A percentile compares a stretch with the other conserved stretches of the same genome.
Evolutionary conservation across 2,113 vertebrate species (phyloP).

Genomic region (Cryptotis parvus): DNA sequence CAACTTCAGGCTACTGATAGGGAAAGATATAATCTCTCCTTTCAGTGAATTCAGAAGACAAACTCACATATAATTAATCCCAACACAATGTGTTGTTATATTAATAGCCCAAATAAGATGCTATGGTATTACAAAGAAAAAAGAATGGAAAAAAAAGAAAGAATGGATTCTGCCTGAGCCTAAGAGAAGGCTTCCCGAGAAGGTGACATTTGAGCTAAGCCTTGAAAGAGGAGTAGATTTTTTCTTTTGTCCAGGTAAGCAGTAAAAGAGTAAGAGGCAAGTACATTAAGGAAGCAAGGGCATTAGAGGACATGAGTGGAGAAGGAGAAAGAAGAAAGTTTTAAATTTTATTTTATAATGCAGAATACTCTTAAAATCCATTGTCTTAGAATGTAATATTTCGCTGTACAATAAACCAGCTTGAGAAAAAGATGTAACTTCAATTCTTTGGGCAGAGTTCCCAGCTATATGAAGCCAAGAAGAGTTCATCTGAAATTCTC

Average conservation of each 20-base stretch:
- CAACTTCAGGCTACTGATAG: neutral
- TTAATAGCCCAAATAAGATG: constrained; percentile 41
- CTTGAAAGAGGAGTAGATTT: constrained; percentile 56
- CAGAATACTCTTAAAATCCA: constrained; percentile 26
- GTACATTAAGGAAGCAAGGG: neutral
- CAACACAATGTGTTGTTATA: constrained; percentile 38
- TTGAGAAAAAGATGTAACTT: constrained; percentile 28
- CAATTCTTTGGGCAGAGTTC: neutral
- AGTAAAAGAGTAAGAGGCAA: constrained; percentile 25
- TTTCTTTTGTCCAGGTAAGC: constrained; percentile 28
- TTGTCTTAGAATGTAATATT: neutral
- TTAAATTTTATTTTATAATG: neutral
- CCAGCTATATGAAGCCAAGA: constrained; percentile 62
- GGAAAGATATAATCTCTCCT: neutral
- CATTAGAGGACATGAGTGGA: neutral
- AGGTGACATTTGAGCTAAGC: constrained; percentile 63
- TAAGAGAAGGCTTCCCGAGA: constrained; percentile 66
- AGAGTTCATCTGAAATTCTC: constrained; percentile 52
- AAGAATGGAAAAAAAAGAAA: constrained; percentile 54
- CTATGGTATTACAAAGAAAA: constrained; percentile 39
- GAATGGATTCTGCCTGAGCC: constrained; percentile 47
- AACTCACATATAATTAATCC: neutral
- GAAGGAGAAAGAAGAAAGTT: constrained; percentile 20
- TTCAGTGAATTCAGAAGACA: neutral
- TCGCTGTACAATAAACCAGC: neutral